Evolutionary conservation across 2,888 invertebrate genomes (phyloP).

Genomic region (Melieria omissa): DNA sequence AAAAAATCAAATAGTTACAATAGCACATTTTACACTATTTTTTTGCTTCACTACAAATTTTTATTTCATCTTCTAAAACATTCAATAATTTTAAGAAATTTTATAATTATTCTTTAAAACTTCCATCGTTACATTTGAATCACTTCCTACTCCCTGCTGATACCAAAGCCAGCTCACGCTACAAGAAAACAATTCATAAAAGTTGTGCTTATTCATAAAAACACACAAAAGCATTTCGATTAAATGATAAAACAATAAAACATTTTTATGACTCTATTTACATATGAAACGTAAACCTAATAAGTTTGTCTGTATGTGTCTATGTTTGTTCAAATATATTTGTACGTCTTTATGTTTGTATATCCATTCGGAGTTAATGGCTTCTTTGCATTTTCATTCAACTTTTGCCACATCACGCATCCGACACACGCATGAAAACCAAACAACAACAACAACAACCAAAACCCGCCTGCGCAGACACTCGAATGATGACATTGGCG

Average conservation of each 20-base stretch:
- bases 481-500: slow-evolving; percentile 75
- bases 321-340: too few relatives aligned
- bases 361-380: neutral
- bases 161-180: neutral
- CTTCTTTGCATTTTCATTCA: neutral
- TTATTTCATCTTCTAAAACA: too few relatives aligned
- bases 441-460: slow-evolving; percentile 1
- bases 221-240: too few relatives aligned
- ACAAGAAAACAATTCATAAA: neutral
- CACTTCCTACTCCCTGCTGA: slow-evolving; percentile 12
- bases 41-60: too few relatives aligned
- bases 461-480: slow-evolving; percentile 49
- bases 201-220: slow-evolving; percentile 13
- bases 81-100: neutral
- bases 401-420: slow-evolving; percentile 51
- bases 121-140: slow-evolving; percentile 27
- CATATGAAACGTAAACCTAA: too few relatives aligned
- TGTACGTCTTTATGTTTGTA: neutral
- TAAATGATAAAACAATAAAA: too few relatives aligned
- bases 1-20: too few relatives aligned
- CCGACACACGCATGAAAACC: neutral
- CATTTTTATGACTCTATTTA: too few relatives aligned
- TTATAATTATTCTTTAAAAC: neutral
- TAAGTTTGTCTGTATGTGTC: too few relatives aligned
- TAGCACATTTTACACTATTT: too few relatives aligned